Conservation (phyloP, 2,797 vertebrate genomes). For the Malacoraja senta region DNA sequence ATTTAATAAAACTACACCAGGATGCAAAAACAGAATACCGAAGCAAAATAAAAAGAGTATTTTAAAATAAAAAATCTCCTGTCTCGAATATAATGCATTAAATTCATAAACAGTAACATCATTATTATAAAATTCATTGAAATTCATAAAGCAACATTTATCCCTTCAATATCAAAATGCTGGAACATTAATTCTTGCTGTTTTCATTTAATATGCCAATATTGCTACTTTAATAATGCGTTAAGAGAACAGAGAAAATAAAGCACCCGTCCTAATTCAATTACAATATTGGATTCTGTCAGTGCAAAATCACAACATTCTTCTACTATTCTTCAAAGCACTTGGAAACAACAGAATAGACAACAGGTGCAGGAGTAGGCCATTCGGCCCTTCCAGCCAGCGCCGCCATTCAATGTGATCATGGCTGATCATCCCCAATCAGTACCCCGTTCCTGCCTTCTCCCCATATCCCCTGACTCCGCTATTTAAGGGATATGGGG, state of each 20-base stretch:
- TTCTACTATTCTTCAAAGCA: neutral
- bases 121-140: neutral
- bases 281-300: neutral
- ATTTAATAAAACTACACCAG: neutral
- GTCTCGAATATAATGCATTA: neutral
- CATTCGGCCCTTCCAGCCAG: no score
- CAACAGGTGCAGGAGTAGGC: no score
- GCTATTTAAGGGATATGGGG: no score
- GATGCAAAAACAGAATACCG: neutral
- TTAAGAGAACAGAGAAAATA: neutral
- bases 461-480: no score
- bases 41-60: neutral
- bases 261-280: neutral
- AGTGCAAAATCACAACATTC: neutral
- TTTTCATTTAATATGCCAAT: constrained; percentile 2
- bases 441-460: no score
- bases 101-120: neutral
- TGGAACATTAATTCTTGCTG: neutral
- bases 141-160: neutral
- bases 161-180: neutral
- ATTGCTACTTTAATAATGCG: neutral
- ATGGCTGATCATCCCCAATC: no score
- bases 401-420: no score
- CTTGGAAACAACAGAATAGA: neutral
- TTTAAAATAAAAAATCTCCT: neutral